A percentile compares a stretch with the other conserved stretches of the same genome.
These are phyloP conservation scores for Pipistrellus nathusii DNA, from an alignment of 2,797 vertebrate genomes.

Conservation along the genomic window DNA sequence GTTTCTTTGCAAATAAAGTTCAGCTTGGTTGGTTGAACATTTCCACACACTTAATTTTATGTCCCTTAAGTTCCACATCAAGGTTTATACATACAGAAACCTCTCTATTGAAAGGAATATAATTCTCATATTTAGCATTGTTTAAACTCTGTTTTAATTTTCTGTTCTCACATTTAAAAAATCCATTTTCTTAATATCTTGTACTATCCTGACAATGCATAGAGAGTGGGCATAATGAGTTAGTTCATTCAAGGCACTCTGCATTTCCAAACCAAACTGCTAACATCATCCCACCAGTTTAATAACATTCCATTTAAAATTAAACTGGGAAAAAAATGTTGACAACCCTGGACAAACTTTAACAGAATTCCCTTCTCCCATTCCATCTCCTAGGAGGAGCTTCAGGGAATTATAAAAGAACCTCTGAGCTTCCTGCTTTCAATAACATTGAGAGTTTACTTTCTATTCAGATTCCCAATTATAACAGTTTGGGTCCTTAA, in stretches of 20 bases:
- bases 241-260: slow-evolving; percentile 43
- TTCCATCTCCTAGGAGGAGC: slow-evolving; percentile 6
- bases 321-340: slow-evolving; percentile 3
- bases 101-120: background rate
- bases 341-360: background rate
- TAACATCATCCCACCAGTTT: slow-evolving; percentile 3
- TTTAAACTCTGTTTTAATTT: background rate
- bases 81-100: background rate
- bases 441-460: background rate
- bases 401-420: background rate
- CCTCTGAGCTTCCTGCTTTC: background rate
- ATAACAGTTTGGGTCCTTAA: background rate
- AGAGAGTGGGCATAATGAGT: background rate
- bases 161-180: background rate
- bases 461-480: background rate
- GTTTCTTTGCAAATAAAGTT: slow-evolving; percentile 27
- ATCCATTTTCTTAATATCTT: background rate
- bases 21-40: background rate
- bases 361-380: background rate
- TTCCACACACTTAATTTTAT: background rate
- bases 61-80: background rate
- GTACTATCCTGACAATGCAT: background rate
- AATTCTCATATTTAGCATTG: background rate
- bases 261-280: background rate
- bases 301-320: slow-evolving; percentile 20